Percentiles rank a stretch among this genome's conserved stretches.
Evolutionary conservation across 2,113 vertebrate genomes (phyloP).

Genomic region (Daphoenositta chrysoptera): DNA sequence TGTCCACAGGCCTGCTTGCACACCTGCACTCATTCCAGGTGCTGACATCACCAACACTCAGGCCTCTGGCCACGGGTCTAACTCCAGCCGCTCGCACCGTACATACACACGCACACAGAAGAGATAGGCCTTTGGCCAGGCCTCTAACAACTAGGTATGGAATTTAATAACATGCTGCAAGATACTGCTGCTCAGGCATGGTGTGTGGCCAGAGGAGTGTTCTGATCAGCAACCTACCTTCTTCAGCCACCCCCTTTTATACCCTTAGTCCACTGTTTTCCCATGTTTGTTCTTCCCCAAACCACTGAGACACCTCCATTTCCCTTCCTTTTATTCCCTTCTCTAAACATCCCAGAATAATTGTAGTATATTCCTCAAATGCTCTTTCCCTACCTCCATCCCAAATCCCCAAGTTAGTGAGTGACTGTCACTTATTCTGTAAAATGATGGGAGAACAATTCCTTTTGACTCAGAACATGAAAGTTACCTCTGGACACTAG

Average conservation of each 20-base stretch:
- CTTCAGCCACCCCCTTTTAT: rapidly evolving
- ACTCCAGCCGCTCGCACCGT: rapidly evolving
- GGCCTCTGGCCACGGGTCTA: neutral
- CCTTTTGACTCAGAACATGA: neutral
- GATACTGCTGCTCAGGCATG: neutral
- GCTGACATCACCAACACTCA: rapidly evolving
- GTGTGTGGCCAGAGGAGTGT: neutral
- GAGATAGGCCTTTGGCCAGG: neutral
- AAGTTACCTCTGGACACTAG: neutral
- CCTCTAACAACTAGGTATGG: neutral
- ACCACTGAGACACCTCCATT: neutral
- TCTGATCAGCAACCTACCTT: neutral
- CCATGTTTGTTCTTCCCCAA: neutral
- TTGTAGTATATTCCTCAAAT: neutral
- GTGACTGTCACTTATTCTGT: neutral
- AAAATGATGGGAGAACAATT: neutral
- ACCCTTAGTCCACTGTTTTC: neutral
- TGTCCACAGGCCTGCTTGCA: neutral
- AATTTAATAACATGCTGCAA: neutral
- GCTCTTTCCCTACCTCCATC: neutral
- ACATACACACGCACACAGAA: neutral
- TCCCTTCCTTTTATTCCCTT: neutral
- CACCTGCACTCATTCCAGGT: neutral
- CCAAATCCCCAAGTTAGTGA: neutral
- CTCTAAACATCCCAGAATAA: neutral